Percentiles rank a stretch among this genome's conserved stretches.
These are phyloP conservation scores for Atrina japonica DNA, from an alignment of 2,888 invertebrate genomes.

Conservation along the genomic window DNA sequence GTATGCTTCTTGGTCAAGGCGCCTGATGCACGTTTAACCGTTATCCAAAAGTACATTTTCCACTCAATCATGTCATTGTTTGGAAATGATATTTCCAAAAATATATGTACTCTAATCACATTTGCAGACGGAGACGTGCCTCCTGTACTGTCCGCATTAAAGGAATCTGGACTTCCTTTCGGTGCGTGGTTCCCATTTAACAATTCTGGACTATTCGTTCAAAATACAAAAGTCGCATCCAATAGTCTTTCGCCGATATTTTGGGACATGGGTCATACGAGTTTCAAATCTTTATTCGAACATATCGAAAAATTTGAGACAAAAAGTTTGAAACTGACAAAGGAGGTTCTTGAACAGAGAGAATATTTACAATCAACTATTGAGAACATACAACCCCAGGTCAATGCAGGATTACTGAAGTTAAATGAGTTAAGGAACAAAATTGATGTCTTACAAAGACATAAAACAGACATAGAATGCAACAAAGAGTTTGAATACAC, in stretches of 20 bases:
- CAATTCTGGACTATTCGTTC: too few relatives aligned
- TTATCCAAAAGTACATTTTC: slow-evolving; percentile 14
- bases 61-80: too few relatives aligned
- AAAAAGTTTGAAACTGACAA: too few relatives aligned
- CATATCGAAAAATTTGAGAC: slow-evolving; percentile 28
- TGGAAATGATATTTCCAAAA: slow-evolving; percentile 18
- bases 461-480: slow-evolving; percentile 1
- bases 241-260: slow-evolving; percentile 4
- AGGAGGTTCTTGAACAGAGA: slow-evolving; percentile 18
- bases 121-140: too few relatives aligned
- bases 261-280: too few relatives aligned
- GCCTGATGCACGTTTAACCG: slow-evolving; percentile 15
- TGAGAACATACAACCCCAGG: slow-evolving; percentile 30
- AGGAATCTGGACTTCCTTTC: too few relatives aligned
- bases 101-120: slow-evolving; percentile 25
- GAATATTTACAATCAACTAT: too few relatives aligned
- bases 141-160: slow-evolving; percentile 8
- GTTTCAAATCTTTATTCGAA: too few relatives aligned
- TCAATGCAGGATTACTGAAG: not conserved
- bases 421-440: slow-evolving; percentile 8
- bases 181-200: too few relatives aligned
- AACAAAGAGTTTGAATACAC: not conserved
- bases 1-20: too few relatives aligned
- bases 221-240: not conserved
- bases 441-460: not conserved